Percentiles rank a stretch among this genome's conserved stretches.
These are phyloP conservation scores for Drosophila nr. perissopoda DNA, from an alignment of 2,888 invertebrate genomes.

Conservation along the genomic window DNA sequence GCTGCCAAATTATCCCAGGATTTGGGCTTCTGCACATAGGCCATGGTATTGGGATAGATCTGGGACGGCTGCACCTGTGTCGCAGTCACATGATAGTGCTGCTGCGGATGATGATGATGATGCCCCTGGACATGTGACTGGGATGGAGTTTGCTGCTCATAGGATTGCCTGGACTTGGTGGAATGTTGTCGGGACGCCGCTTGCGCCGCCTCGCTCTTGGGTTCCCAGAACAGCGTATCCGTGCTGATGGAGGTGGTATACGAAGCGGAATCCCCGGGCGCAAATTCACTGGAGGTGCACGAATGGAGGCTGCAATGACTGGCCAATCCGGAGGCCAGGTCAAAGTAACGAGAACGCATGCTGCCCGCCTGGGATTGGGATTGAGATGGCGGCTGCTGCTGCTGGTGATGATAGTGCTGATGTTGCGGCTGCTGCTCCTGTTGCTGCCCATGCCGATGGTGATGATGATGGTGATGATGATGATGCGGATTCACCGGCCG, in stretches of 20 bases:
- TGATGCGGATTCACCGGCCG: conserved; percentile 64
- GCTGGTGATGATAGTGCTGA: conserved; percentile 80
- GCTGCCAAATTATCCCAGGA: conserved; percentile 96
- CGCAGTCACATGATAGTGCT: conserved; percentile 84
- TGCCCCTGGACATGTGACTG: conserved; percentile 72
- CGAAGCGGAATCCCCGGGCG: conserved; percentile 90
- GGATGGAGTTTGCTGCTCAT: conserved; percentile 47
- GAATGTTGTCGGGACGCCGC: conserved; percentile 84
- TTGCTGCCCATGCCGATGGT: conserved; percentile 78
- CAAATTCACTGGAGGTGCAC: conserved; percentile 91
- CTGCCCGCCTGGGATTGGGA: conserved; percentile 77
- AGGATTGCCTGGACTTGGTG: conserved; percentile 87
- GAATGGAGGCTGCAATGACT: conserved; percentile 93
- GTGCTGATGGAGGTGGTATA: conserved; percentile 94
- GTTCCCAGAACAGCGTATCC: conserved; percentile 94
- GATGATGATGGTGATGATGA: conserved; percentile 62
- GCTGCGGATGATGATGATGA: conserved; percentile 82
- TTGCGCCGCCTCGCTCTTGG: conserved; percentile 84
- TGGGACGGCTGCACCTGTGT: conserved; percentile 85
- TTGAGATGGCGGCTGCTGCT: conserved; percentile 85
- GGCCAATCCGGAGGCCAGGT: conserved; percentile 89
- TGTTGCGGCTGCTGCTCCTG: conserved; percentile 79
- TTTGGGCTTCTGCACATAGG: conserved; percentile 90
- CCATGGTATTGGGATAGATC: conserved; percentile 84
- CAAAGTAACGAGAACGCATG: conserved; percentile 87